Percentiles rank a stretch among this genome's conserved stretches.
Evolutionary conservation across 2,888 invertebrate genomes (phyloP).

Genomic region (Augiades crinisus): DNA sequence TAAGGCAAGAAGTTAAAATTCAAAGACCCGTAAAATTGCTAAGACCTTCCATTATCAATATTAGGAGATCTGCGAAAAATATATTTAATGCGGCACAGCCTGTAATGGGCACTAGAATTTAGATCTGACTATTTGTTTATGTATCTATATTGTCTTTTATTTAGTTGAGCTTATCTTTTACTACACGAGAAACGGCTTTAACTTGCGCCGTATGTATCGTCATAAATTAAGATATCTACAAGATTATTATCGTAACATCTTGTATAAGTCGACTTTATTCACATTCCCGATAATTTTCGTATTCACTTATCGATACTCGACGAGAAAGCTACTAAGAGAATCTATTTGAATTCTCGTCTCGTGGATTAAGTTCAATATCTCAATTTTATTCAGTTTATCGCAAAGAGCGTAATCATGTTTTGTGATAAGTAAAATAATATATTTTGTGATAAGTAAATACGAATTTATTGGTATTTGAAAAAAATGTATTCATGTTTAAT

Average conservation of each 20-base stretch:
- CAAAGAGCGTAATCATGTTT: too few species aligned
- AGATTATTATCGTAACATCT: not conserved
- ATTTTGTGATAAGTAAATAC: too few species aligned
- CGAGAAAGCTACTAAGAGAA: not conserved
- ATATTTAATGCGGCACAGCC: too few species aligned
- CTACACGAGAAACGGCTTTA: not conserved
- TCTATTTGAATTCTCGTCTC: not conserved
- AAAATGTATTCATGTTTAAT: too few species aligned
- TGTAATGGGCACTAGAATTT: too few species aligned
- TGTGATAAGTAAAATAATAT: too few species aligned
- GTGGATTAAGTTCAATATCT: not conserved
- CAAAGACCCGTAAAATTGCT: too few species aligned
- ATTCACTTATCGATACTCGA: not conserved
- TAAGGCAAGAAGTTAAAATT: too few species aligned
- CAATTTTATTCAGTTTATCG: not conserved
- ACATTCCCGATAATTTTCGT: not conserved
- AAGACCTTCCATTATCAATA: too few species aligned
- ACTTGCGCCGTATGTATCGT: not conserved
- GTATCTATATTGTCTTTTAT: not conserved
- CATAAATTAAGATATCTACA: not conserved
- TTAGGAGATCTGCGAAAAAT: too few species aligned
- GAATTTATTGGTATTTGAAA: too few species aligned
- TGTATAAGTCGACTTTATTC: slow-evolving; percentile 1
- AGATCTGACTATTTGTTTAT: too few species aligned
- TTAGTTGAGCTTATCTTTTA: not conserved